Conservation (phyloP, 2,888 invertebrate genomes). For the Andrena minutula region DNA sequence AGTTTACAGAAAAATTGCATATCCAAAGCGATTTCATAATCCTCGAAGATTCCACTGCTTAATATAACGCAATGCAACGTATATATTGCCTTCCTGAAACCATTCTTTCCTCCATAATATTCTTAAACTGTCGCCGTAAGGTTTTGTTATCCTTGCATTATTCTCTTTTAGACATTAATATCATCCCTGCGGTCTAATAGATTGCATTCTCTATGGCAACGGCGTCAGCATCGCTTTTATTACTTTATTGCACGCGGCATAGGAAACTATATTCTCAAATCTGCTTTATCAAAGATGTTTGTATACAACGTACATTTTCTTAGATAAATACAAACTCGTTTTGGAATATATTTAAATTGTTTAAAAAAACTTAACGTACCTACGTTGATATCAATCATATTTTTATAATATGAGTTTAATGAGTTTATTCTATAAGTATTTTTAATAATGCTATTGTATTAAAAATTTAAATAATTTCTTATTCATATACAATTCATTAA, state of each 20-base stretch:
- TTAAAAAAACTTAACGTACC: no score
- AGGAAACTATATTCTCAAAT: not conserved
- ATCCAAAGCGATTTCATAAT: not conserved
- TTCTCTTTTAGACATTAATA: constrained; percentile 10
- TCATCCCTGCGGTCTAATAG: not conserved
- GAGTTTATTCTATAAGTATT: no score
- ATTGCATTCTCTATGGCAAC: not conserved
- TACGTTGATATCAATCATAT: no score
- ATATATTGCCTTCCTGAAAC: not conserved
- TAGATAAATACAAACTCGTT: no score
- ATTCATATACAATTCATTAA: no score
- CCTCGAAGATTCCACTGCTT: not conserved
- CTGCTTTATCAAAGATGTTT: not conserved
- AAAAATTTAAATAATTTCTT: no score
- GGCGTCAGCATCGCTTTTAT: not conserved
- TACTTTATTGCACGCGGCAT: constrained; percentile 1
- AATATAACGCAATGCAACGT: not conserved
- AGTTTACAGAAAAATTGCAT: not conserved
- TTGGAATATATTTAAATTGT: no score
- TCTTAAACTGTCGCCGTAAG: not conserved
- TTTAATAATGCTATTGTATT: no score
- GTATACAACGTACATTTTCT: not conserved
- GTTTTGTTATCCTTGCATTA: not conserved
- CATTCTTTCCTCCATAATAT: not conserved
- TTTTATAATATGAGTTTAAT: no score